phyloP scores from a whole-genome alignment of 2,888 invertebrate genomes.

The Tinea trinotella region DNA sequence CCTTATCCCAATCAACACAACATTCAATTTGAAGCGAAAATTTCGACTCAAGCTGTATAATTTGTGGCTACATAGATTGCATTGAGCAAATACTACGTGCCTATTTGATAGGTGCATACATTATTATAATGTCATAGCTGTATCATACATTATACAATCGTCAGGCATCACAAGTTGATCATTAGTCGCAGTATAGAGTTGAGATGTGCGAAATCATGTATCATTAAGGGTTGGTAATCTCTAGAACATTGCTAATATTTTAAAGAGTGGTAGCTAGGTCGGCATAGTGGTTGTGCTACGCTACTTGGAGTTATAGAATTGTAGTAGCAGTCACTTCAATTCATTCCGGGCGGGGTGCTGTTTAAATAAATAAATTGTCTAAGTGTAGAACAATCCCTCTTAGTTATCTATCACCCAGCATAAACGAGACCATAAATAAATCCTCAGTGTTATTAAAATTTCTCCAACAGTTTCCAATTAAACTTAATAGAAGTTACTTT shows the following conservation, averaged over 20 bases:
- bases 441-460: constrained; percentile 11
- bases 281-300: no score
- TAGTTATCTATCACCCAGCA: background rate
- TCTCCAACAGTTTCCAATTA: constrained; percentile 29
- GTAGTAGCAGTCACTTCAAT: no score
- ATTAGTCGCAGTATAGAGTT: background rate
- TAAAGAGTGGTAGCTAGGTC: no score
- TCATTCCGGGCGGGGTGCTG: no score
- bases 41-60: background rate
- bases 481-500: constrained; percentile 32
- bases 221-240: no score
- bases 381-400: no score
- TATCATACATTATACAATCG: constrained; percentile 5
- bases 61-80: background rate
- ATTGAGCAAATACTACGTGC: background rate
- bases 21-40: background rate
- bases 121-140: constrained; percentile 10
- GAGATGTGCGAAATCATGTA: background rate
- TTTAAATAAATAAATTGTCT: no score
- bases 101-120: background rate
- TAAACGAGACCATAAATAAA: background rate
- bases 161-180: constrained; percentile 1
- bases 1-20: background rate
- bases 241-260: no score
- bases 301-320: no score